Evolutionary conservation across 1,140 invertebrate genomes (phyloP).

Genomic region (Drosophila albomicans): DNA sequence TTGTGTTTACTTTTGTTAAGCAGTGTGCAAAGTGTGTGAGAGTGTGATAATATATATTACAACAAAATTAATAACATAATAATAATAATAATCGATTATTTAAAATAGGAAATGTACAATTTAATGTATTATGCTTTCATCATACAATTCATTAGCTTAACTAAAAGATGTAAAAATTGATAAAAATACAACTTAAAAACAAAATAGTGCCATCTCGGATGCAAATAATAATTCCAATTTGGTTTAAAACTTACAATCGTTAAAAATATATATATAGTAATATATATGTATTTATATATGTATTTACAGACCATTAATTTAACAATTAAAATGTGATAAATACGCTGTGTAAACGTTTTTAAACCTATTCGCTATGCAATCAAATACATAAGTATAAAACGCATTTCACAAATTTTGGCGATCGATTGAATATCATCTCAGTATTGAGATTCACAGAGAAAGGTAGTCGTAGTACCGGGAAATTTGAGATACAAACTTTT

Average conservation of each 20-base stretch:
- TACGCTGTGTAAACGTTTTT: conserved; percentile 51
- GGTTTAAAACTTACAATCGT: conserved; percentile 43
- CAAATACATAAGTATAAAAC: conserved; percentile 51
- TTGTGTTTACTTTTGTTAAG: conserved; percentile 16
- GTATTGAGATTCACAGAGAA: conserved; percentile 54
- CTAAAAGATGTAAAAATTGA: conserved; percentile 12
- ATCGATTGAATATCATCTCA: conserved; percentile 37
- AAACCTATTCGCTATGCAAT: conserved; percentile 36
- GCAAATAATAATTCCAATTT: conserved; percentile 66
- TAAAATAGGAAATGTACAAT: conserved; percentile 65
- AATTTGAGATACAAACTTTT: conserved; percentile 52
- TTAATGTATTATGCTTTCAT: conserved; percentile 49
- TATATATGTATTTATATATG: conserved; percentile 53
- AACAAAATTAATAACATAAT: conserved; percentile 39
- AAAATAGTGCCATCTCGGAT: conserved; percentile 67
- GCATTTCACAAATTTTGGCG: conserved; percentile 50
- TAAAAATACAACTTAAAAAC: conserved; percentile 28
- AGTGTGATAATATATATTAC: conserved; percentile 34
- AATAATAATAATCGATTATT: conserved; percentile 28
- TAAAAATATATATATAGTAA: conserved; percentile 21
- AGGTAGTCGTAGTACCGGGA: conserved; percentile 43
- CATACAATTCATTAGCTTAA: conserved; percentile 61
- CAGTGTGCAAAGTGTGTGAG: conserved; percentile 31
- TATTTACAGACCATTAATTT: conserved; percentile 70
- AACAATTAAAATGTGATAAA: conserved; percentile 70